Percentiles rank a stretch among this genome's conserved stretches.
Evolutionary conservation across 1,140 invertebrate genomes (phyloP).

Genomic region (Chrysomallon squamiferum): DNA sequence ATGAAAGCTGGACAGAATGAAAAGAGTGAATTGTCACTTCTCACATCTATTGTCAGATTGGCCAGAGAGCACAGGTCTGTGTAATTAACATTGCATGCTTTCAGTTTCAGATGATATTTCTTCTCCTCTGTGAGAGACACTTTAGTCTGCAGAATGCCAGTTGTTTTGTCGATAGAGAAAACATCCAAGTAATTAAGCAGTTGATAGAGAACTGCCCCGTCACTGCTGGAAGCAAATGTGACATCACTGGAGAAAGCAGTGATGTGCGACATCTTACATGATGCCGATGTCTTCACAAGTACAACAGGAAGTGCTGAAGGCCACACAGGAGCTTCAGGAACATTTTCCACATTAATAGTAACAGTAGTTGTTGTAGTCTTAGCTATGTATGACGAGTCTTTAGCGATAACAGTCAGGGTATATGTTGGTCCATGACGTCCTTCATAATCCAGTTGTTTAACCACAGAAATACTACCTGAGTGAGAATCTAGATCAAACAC

Average conservation of each 20-base stretch:
- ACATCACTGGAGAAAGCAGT: constrained; percentile 17
- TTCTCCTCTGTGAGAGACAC: not conserved
- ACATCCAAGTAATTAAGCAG: constrained; percentile 16
- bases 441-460: constrained; percentile 25
- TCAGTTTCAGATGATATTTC: constrained; percentile 7
- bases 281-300: constrained; percentile 6
- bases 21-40: constrained; percentile 2
- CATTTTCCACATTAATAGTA: constrained; percentile 25
- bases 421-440: constrained; percentile 5
- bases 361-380: constrained; percentile 18
- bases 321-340: constrained; percentile 36
- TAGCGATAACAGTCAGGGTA: constrained; percentile 20
- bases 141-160: constrained; percentile 11
- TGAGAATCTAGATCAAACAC: constrained; percentile 19
- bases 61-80: constrained; percentile 14
- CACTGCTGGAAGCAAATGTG: constrained; percentile 4
- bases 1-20: constrained; percentile 28
- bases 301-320: constrained; percentile 16
- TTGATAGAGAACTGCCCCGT: constrained; percentile 14
- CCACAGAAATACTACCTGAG: constrained; percentile 25
- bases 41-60: constrained; percentile 13
- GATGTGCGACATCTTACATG: constrained; percentile 4
- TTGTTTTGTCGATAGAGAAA: constrained; percentile 16
- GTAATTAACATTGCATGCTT: constrained; percentile 9
- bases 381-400: constrained; percentile 26